A percentile compares a stretch with the other conserved stretches of the same genome.
phyloP scores from a whole-genome alignment of 2,797 vertebrate species.

The Varecia variegata region DNA sequence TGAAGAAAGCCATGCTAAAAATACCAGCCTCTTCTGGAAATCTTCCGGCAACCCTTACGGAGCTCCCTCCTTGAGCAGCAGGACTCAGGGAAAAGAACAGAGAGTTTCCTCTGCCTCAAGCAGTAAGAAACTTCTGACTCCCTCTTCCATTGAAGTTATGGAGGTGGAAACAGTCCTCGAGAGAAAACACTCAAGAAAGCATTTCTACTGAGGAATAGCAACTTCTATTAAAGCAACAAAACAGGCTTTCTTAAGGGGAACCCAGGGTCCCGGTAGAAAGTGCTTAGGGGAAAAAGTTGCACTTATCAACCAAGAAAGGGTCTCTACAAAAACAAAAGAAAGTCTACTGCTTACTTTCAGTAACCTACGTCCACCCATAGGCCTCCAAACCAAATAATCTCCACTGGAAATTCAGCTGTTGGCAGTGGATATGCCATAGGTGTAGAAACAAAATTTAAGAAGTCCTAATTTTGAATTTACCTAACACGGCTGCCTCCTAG shows the following conservation, averaged over 20 bases:
- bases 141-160: not conserved
- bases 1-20: conserved; percentile 88
- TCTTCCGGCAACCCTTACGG: conserved; percentile 64
- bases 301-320: not conserved
- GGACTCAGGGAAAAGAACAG: conserved; percentile 32
- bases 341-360: not conserved
- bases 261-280: not conserved
- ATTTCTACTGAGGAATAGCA: not conserved
- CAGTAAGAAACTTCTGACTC: not conserved
- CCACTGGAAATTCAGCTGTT: not conserved
- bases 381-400: not conserved
- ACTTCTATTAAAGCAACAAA: not conserved
- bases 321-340: not conserved
- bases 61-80: conserved; percentile 63
- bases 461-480: not conserved
- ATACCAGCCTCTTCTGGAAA: conserved; percentile 88
- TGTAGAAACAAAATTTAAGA: not conserved
- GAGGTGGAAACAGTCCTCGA: not conserved
- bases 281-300: not conserved
- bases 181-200: not conserved
- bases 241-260: not conserved
- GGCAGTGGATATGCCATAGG: not conserved
- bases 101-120: not conserved
- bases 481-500: not conserved
- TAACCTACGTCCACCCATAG: not conserved